Evolutionary conservation across 2,113 vertebrate genomes (phyloP).

Genomic region (cattle (Bos taurus)): DNA sequence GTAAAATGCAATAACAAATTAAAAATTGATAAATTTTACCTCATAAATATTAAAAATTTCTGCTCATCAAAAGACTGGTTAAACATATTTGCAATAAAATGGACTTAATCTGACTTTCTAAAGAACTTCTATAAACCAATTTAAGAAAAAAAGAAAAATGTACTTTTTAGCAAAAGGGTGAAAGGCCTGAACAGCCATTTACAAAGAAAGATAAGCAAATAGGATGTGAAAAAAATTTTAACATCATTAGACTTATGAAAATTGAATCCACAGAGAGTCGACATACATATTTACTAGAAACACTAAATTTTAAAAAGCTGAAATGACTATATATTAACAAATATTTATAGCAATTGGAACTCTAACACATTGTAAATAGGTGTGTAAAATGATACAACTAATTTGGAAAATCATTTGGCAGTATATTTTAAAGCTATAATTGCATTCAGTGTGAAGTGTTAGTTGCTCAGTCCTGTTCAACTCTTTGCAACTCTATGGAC

Average conservation of each 20-base stretch:
- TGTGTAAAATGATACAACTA: not conserved
- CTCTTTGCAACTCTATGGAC: not conserved
- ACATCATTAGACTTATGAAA: not conserved
- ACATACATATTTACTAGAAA: not conserved
- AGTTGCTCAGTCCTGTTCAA: not conserved
- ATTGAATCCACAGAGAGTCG: not conserved
- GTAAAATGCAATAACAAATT: not conserved
- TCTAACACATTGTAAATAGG: not conserved
- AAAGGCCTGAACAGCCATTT: not conserved
- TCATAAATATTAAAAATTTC: not conserved
- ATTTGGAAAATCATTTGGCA: not conserved
- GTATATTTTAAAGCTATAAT: not conserved
- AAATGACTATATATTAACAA: not conserved
- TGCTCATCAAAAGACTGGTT: not conserved
- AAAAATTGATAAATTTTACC: not conserved
- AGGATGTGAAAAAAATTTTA: not conserved
- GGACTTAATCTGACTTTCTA: not conserved
- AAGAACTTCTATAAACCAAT: not conserved
- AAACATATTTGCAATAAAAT: not conserved
- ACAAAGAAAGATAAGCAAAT: not conserved
- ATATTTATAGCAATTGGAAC: not conserved
- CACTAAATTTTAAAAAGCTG: not conserved
- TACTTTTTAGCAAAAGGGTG: not conserved
- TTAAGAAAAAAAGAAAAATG: not conserved
- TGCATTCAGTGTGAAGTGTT: not conserved